Conservation (phyloP, 2,888 invertebrate species). For the Netelia virgata region DNA sequence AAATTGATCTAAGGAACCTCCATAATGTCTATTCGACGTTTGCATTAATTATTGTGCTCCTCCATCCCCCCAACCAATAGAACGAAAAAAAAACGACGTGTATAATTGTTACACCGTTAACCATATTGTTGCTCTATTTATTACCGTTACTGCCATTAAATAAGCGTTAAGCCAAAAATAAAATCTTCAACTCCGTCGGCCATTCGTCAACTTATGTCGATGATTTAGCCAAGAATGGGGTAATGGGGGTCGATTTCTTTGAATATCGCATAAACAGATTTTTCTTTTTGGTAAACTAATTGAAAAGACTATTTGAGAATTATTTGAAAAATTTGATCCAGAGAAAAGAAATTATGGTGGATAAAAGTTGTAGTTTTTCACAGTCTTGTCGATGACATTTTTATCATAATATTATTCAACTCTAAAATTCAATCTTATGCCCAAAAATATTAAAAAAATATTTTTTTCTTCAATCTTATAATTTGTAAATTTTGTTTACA, state of each 20-base stretch:
- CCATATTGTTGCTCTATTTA: slow-evolving; percentile 78
- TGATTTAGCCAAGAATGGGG: slow-evolving; percentile 27
- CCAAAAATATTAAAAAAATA: too few species aligned
- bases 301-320: too few species aligned
- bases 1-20: slow-evolving; percentile 56
- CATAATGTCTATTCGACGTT: slow-evolving; percentile 59
- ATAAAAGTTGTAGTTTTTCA: too few species aligned
- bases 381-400: too few species aligned
- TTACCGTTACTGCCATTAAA: slow-evolving; percentile 81
- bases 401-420: too few species aligned
- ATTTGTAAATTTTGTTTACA: slow-evolving; percentile 3
- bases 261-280: neutral
- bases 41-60: slow-evolving; percentile 63
- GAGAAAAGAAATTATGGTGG: too few species aligned
- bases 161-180: slow-evolving; percentile 63
- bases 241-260: slow-evolving; percentile 1
- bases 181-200: slow-evolving; percentile 64
- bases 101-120: slow-evolving; percentile 77
- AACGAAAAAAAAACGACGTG: slow-evolving; percentile 61
- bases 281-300: neutral
- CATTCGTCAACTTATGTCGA: slow-evolving; percentile 49
- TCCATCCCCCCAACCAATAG: slow-evolving; percentile 24
- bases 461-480: neutral
- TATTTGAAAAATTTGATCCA: too few species aligned
- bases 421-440: too few species aligned